Percentiles rank a stretch among this genome's conserved stretches.
These are phyloP conservation scores for Myrmecophaga tridactyla DNA, from an alignment of 2,113 vertebrate species.

Conservation along the genomic window DNA sequence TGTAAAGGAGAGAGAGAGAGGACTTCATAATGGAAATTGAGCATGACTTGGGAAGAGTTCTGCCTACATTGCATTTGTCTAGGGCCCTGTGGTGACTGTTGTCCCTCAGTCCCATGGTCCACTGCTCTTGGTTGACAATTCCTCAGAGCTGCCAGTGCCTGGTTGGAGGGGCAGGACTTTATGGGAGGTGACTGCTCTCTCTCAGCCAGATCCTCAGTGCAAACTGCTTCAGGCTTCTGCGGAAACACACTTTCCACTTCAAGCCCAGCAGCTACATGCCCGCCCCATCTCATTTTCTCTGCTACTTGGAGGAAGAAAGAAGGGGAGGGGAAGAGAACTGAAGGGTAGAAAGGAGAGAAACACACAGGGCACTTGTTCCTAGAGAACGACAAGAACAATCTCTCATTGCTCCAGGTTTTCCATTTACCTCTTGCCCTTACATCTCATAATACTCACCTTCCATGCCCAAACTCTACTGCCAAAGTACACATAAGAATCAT, in stretches of 20 bases:
- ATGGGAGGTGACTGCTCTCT: background rate
- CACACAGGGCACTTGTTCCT: background rate
- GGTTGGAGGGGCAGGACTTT: rapidly evolving
- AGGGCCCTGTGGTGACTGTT: rapidly evolving
- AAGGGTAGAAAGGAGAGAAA: background rate
- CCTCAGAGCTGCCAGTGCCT: no score
- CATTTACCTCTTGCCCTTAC: rapidly evolving
- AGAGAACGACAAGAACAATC: background rate
- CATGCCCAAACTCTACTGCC: rapidly evolving
- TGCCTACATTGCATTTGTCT: rapidly evolving
- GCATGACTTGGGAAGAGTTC: background rate
- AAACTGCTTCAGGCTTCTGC: background rate
- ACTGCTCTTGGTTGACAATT: no score
- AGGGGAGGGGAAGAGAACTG: background rate
- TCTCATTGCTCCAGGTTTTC: background rate
- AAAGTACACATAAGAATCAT: rapidly evolving
- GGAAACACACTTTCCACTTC: background rate
- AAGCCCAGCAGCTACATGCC: background rate
- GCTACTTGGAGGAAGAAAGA: background rate
- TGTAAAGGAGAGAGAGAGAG: background rate
- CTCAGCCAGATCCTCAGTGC: background rate
- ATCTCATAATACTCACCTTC: rapidly evolving
- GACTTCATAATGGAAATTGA: background rate
- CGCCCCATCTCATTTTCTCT: background rate
- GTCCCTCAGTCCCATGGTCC: rapidly evolving